Conservation (phyloP, 2,113 vertebrate species). For the Neoarius graeffei region DNA sequence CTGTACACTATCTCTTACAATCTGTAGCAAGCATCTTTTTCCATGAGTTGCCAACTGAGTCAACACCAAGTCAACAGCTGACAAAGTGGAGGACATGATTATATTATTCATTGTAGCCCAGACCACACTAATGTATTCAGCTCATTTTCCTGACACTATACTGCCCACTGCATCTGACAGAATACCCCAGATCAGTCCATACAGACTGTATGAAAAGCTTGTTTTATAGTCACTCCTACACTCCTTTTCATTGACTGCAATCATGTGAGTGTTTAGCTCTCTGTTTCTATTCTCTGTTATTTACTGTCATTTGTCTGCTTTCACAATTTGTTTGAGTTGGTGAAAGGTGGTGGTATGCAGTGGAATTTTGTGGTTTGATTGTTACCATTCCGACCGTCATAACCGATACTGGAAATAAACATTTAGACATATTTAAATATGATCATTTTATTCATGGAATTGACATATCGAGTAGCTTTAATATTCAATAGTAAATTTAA, state of each 20-base stretch:
- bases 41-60: slow-evolving; percentile 1
- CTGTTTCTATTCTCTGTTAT: slow-evolving; percentile 36
- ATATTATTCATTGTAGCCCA: slow-evolving; percentile 16
- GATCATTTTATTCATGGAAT: not conserved
- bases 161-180: slow-evolving; percentile 55
- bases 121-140: slow-evolving; percentile 21
- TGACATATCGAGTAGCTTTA: not conserved
- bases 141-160: slow-evolving; percentile 27
- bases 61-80: slow-evolving; percentile 25
- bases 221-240: slow-evolving; percentile 63
- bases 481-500: not conserved
- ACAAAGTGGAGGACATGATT: not conserved
- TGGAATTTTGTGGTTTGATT: not conserved
- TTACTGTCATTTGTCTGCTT: slow-evolving; percentile 11
- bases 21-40: not conserved
- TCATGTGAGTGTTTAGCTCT: slow-evolving; percentile 60
- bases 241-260: slow-evolving; percentile 63
- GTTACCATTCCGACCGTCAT: not conserved
- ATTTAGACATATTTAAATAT: not conserved
- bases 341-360: slow-evolving; percentile 5
- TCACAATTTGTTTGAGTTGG: not conserved
- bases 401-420: not conserved
- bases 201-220: slow-evolving; percentile 58
- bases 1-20: not conserved
- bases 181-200: slow-evolving; percentile 65